These are phyloP conservation scores for Limnodromus scolopaceus DNA, from an alignment of 2,797 vertebrate genomes.

Conservation along the genomic window DNA sequence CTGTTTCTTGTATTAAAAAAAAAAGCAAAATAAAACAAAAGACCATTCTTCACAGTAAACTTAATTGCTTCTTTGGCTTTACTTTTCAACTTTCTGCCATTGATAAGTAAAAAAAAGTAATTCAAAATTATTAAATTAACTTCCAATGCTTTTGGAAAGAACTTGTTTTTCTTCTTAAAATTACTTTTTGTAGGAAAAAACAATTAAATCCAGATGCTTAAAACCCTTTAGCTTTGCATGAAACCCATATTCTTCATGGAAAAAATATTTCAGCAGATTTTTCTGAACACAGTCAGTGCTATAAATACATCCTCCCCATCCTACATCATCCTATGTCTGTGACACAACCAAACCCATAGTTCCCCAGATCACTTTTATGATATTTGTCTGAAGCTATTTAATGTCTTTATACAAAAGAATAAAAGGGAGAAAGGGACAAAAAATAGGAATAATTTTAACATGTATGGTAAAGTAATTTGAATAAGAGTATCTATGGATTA, in stretches of 20 bases:
- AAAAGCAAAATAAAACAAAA: not conserved
- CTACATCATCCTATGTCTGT: not conserved
- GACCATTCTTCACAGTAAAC: not conserved
- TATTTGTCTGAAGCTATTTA: not conserved
- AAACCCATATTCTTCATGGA: not conserved
- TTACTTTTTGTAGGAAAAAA: not conserved
- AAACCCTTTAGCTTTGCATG: not conserved
- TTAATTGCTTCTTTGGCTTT: not conserved
- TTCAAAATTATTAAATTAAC: not conserved
- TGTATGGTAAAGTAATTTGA: not conserved
- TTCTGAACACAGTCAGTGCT: not conserved
- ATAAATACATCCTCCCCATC: not conserved
- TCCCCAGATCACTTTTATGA: not conserved
- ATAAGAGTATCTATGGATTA: not conserved
- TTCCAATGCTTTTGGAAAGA: not conserved
- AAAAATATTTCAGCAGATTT: not conserved
- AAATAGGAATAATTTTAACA: not conserved
- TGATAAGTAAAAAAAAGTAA: not conserved
- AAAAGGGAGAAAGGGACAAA: not conserved
- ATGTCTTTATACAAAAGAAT: not conserved
- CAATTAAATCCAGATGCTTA: not conserved
- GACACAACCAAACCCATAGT: not conserved
- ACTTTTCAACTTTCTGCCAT: not conserved
- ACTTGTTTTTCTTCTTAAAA: not conserved
- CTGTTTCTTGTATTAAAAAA: not conserved